A percentile compares a stretch with the other conserved stretches of the same genome.
Conservation (phyloP, 2,113 vertebrate species). For the Melanotaenia duboulayi region DNA sequence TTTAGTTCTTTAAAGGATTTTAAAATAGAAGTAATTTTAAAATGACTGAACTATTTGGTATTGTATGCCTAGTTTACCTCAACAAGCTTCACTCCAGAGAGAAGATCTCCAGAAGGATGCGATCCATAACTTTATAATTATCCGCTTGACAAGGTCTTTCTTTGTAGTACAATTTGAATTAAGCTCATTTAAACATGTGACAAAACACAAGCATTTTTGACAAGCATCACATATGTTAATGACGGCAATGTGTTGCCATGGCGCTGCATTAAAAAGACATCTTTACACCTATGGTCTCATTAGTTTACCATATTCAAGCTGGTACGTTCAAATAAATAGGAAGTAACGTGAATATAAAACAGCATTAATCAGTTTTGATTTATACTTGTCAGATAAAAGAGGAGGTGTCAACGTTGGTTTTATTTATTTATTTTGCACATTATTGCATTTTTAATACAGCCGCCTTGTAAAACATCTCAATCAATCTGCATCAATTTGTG, state of each 20-base stretch:
- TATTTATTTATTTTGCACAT: constrained; percentile 73
- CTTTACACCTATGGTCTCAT: constrained; percentile 79
- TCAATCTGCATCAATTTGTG: constrained; percentile 40
- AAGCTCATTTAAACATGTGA: constrained; percentile 76
- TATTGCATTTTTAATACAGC: constrained; percentile 69
- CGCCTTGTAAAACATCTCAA: constrained; percentile 60
- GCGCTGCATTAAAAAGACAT: constrained; percentile 75
- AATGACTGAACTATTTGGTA: not conserved
- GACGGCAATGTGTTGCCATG: constrained; percentile 72
- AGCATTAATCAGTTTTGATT: constrained; percentile 81
- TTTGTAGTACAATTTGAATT: constrained; percentile 56
- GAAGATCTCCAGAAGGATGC: constrained; percentile 43
- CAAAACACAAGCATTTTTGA: constrained; percentile 78
- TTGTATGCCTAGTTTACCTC: constrained; percentile 43
- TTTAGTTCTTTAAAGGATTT: too few species aligned
- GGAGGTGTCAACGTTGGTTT: constrained; percentile 70
- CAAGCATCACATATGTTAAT: constrained; percentile 81
- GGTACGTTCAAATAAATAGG: constrained; percentile 78
- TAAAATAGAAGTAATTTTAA: too few species aligned
- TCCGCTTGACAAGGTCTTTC: constrained; percentile 71
- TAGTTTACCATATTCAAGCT: constrained; percentile 78
- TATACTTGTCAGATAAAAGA: constrained; percentile 72
- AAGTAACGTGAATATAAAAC: constrained; percentile 70
- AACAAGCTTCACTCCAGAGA: constrained; percentile 36
- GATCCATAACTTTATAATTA: constrained; percentile 64